Conservation (phyloP, 2,113 vertebrate genomes). For the Tauraco erythrolophus region DNA sequence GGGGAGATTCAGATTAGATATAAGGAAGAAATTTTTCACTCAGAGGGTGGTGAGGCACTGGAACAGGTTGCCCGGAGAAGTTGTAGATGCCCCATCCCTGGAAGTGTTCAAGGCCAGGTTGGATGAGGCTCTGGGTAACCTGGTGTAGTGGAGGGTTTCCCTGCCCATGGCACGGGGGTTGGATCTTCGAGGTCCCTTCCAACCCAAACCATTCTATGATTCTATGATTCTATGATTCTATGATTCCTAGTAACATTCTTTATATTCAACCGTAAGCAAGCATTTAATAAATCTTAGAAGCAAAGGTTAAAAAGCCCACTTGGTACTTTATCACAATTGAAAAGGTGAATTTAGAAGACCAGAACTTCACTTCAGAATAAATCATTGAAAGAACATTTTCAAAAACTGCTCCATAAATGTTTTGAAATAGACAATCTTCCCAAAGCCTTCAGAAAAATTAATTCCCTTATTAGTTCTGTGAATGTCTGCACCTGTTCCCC, state of each 20-base stretch:
- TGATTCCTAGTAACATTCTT: background rate
- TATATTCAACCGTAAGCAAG: background rate
- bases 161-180: no score
- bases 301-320: background rate
- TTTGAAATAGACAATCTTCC: background rate
- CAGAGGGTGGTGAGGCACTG: no score
- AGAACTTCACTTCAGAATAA: background rate
- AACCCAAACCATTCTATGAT: no score
- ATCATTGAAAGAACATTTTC: background rate
- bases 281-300: background rate
- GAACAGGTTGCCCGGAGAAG: no score
- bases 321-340: background rate
- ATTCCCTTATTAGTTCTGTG: background rate
- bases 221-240: no score
- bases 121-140: no score
- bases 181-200: no score
- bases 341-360: background rate
- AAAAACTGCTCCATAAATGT: background rate
- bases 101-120: no score
- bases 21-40: no score
- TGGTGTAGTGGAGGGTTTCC: no score
- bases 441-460: background rate
- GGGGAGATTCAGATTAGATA: no score
- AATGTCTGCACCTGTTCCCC: background rate
- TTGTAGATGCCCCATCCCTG: no score